Conservation (phyloP, 1,140 invertebrate species). For the Magallana angulata region DNA sequence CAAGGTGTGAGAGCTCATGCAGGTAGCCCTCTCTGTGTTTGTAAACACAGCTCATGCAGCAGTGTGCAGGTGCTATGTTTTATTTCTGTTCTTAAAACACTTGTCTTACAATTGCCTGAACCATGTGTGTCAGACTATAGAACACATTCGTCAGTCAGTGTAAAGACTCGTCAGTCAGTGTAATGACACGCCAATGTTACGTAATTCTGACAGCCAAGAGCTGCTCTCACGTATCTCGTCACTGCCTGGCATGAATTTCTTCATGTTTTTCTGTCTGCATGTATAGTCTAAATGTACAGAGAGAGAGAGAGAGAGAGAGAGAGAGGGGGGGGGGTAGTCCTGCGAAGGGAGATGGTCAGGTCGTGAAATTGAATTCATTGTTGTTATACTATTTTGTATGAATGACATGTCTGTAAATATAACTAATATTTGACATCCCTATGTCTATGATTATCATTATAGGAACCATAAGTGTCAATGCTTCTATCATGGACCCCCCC, state of each 20-base stretch:
- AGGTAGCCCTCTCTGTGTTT: background rate
- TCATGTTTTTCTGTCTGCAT: background rate
- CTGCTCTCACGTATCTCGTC: background rate
- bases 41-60: background rate
- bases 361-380: too few species aligned
- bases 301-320: slow-evolving; percentile 1
- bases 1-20: background rate
- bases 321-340: too few species aligned
- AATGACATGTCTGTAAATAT: too few species aligned
- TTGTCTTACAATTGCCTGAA: background rate
- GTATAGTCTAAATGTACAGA: background rate
- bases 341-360: background rate
- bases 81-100: too few species aligned
- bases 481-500: too few species aligned
- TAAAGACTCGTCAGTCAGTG: too few species aligned
- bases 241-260: background rate
- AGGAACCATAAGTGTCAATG: too few species aligned
- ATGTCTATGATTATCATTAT: too few species aligned
- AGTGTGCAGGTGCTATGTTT: too few species aligned
- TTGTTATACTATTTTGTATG: too few species aligned
- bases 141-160: too few species aligned
- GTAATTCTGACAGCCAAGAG: slow-evolving; percentile 5
- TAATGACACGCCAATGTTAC: background rate
- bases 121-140: background rate
- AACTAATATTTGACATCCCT: too few species aligned